phyloP scores from a whole-genome alignment of 2,113 vertebrate genomes.

The Sceloporus undulatus region DNA sequence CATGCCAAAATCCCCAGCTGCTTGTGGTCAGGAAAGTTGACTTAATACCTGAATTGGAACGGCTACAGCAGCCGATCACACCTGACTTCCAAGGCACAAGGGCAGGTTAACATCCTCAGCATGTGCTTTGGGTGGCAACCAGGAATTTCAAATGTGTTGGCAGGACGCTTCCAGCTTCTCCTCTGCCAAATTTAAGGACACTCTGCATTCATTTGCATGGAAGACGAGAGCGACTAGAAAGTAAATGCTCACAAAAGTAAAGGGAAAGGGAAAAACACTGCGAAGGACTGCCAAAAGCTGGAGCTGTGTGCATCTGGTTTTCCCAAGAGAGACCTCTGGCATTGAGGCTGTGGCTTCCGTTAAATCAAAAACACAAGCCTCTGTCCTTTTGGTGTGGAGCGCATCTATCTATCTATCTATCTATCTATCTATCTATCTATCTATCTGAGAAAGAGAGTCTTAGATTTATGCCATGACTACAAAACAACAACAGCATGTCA shows the following conservation, averaged over 20 bases:
- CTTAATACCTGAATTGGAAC: conserved; percentile 45
- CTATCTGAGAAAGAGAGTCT: no score
- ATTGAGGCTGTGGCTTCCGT: no score
- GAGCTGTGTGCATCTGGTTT: conserved; percentile 6
- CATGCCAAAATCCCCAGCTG: conserved; percentile 54
- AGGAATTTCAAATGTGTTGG: conserved; percentile 33
- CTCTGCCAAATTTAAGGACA: conserved; percentile 33
- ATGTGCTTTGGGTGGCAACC: conserved; percentile 36
- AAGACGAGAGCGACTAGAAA: conserved; percentile 38
- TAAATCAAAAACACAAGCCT: no score
- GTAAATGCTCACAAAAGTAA: conserved; percentile 2
- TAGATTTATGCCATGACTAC: no score
- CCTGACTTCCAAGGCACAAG: conserved; percentile 33
- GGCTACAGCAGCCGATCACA: conserved; percentile 9
- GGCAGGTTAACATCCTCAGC: conserved; percentile 37
- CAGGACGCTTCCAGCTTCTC: conserved; percentile 37
- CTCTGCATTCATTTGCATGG: conserved; percentile 29
- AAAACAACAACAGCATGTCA: no score
- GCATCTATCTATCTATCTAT: no score
- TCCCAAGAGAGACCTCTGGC: neutral
- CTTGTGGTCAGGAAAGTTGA: conserved; percentile 44
- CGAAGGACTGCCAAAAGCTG: conserved; percentile 10
- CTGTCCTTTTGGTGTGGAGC: no score
- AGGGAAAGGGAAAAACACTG: neutral
- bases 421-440: no score